Evolutionary conservation across 2,888 invertebrate species (phyloP).

Genomic region (Leptogaster cylindrica): DNA sequence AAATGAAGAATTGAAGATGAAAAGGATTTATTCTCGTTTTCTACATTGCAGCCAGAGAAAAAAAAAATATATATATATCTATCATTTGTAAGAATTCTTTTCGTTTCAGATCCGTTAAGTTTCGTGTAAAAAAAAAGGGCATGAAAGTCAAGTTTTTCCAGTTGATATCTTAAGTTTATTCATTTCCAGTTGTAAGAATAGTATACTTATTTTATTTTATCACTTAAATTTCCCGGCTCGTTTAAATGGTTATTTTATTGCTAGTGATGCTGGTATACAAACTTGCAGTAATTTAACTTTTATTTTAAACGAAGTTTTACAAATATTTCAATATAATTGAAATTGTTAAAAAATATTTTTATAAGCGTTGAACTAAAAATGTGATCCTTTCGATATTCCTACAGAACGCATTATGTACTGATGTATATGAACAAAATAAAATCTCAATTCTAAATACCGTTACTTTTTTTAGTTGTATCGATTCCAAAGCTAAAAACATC

Average conservation of each 20-base stretch:
- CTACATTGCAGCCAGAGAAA: conserved; percentile 36
- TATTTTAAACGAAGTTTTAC: conserved; percentile 32
- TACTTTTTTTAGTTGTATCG: background rate
- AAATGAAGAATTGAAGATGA: conserved; percentile 44
- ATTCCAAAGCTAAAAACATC: background rate
- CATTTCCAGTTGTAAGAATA: conserved; percentile 20
- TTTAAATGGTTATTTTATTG: conserved; percentile 19
- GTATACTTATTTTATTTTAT: conserved; percentile 16
- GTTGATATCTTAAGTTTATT: conserved; percentile 29
- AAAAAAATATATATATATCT: no score
- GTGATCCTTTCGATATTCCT: conserved; percentile 48
- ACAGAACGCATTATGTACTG: conserved; percentile 47
- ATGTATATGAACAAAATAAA: conserved; percentile 47
- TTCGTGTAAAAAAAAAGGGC: conserved; percentile 25
- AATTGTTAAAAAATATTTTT: conserved; percentile 47
- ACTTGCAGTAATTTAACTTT: conserved; percentile 17
- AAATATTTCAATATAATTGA: conserved; percentile 47
- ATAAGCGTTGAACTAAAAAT: conserved; percentile 48
- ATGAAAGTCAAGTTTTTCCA: conserved; percentile 25
- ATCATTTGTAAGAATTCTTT: conserved; percentile 31
- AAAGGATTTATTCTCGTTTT: conserved; percentile 35
- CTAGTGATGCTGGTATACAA: conserved; percentile 23
- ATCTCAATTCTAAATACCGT: conserved; percentile 44
- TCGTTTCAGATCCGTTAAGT: conserved; percentile 25
- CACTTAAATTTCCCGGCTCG: conserved; percentile 20